Base-by-base conservation (phyloP, 2,797 vertebrate genomes). In the Chelonia mydas region DNA sequence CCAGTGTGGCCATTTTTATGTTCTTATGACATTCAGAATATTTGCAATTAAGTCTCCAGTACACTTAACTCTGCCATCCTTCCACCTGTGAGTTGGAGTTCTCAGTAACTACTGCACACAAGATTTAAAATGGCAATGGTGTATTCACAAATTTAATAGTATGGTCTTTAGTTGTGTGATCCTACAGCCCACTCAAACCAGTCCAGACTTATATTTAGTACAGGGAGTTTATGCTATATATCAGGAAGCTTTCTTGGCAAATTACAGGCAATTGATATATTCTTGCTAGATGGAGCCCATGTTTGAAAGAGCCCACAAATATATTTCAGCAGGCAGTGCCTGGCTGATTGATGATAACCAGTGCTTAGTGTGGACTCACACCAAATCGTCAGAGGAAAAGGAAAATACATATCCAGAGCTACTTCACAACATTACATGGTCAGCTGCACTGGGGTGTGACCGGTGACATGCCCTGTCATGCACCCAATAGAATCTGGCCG, bases 21-120 rank as follows among this genome's bases (percentile, higher is more conserved):
- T 33, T 33, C 31, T 61, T 61, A 33, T 33, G 61, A 4, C 31
- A n/a, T 65, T 65, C 61, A 65, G 33, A 65, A 6, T 80, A 77
- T 72, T 82, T 90, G 28, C 33, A 83, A 23, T 51, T 0, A 0
- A 0, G 0, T 82, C 92, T 84, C 13, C 28, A 86, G 25, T 72
- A 86, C 13, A 2, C 1, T 74, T 82, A 41, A 55, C 2, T 54
- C 17, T 85, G 4, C 28, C 41, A 89, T 5, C 7, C 10, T 83
- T 87, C 13, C 6, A 86, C 23, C 9, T 61, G 9, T 82, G 28
- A 74, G 37, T 45, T n/a, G 11, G 51, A 89, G 3, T 23, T 92
- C 10, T 5, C 86, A 6, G 45, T 11, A 31, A 33, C 47, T 88
- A 90, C 92, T 92, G 37, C 3, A 88, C 54, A 80, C 4, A 83